Percentiles rank a stretch among this genome's conserved stretches.
Conservation (phyloP, 2,797 vertebrate genomes). For the Parambassis ranga region DNA sequence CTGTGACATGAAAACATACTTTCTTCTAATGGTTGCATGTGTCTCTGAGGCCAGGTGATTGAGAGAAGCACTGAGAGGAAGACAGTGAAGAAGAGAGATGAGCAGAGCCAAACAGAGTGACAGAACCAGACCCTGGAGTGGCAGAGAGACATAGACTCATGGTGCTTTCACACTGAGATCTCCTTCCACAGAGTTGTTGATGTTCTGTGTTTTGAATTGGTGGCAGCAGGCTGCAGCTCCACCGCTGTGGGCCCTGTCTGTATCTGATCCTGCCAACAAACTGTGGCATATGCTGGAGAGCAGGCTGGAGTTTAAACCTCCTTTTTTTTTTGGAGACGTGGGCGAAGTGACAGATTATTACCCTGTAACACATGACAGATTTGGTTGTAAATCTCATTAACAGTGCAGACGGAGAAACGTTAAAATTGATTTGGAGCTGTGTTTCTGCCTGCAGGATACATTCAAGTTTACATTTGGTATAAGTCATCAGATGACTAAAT, state of each 20-base stretch:
- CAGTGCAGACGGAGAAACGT: too few relatives aligned
- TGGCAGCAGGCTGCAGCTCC: slow-evolving; percentile 1
- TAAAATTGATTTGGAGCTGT: not conserved
- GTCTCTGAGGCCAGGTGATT: not conserved
- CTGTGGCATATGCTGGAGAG: not conserved
- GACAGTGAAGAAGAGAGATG: slow-evolving; percentile 10
- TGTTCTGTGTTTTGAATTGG: not conserved
- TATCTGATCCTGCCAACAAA: not conserved
- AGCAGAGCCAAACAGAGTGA: slow-evolving; percentile 2
- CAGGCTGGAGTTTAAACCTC: not conserved
- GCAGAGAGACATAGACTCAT: slow-evolving; percentile 10
- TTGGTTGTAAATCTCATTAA: not conserved
- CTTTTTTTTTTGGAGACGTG: not conserved
- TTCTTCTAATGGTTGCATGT: not conserved
- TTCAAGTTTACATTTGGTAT: too few relatives aligned
- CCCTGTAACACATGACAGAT: not conserved
- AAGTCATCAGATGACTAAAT: too few relatives aligned
- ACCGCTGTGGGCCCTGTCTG: not conserved
- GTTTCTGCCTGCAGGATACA: too few relatives aligned
- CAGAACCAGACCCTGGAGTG: not conserved
- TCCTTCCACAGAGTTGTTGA: not conserved
- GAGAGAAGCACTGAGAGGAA: not conserved
- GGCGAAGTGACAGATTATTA: not conserved
- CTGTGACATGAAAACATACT: not conserved
- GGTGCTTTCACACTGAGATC: slow-evolving; percentile 2